phyloP scores from a whole-genome alignment of 1,140 invertebrate species.

The Branchinecta lindahli region DNA sequence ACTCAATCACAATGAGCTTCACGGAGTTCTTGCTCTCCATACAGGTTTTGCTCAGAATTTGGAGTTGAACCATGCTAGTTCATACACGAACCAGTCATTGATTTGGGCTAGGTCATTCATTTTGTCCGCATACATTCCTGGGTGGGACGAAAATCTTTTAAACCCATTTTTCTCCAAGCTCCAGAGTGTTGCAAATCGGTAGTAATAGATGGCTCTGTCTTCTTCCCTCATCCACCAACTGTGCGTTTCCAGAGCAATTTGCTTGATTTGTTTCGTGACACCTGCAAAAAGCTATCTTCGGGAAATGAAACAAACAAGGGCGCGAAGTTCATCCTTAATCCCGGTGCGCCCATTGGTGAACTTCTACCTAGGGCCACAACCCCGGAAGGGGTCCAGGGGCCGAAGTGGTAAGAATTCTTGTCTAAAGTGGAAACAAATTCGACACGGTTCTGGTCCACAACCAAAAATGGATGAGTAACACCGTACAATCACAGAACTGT shows the following conservation, averaged over 20 bases:
- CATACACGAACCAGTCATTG: not conserved
- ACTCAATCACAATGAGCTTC: too few relatives aligned
- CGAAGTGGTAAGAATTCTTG: too few relatives aligned
- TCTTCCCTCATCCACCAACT: not conserved
- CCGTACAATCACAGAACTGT: too few relatives aligned
- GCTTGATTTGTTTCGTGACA: constrained; percentile 1
- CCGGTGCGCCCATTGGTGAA: too few relatives aligned
- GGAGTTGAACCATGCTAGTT: not conserved
- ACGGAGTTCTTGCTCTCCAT: too few relatives aligned
- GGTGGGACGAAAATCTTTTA: not conserved
- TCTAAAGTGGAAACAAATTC: too few relatives aligned
- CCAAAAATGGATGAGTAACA: too few relatives aligned
- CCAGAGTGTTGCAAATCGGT: not conserved
- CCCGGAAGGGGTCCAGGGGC: too few relatives aligned
- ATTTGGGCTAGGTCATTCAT: not conserved
- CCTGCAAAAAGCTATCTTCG: not conserved
- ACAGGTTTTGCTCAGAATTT: not conserved
- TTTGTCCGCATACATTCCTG: not conserved
- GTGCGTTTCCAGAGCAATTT: not conserved
- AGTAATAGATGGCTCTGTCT: not conserved
- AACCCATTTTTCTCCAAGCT: not conserved
- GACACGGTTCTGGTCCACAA: too few relatives aligned
- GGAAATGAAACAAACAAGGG: too few relatives aligned
- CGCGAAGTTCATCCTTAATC: too few relatives aligned
- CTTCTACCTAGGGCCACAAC: too few relatives aligned